Evolutionary conservation across 2,888 invertebrate species (phyloP), one percentile per base, ranked within the genome.

Genomic region (Mylabris sibirica): DNA sequence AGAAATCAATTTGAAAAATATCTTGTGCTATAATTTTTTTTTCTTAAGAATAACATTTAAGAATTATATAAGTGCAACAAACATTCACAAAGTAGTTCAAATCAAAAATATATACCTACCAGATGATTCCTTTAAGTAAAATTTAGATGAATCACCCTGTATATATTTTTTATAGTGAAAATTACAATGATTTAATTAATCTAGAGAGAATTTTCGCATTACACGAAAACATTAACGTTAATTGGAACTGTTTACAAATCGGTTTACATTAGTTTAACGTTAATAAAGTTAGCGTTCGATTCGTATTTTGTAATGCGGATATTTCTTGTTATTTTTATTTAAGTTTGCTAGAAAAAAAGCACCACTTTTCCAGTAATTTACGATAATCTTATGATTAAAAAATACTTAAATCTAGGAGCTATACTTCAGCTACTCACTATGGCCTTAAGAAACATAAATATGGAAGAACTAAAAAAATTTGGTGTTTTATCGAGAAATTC

Each of bases 401-500:
- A 14, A 9, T 12, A 14, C 12, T 14, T 14, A 38, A 3, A 38
- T 1, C 38, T 38, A 38, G 1, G 1, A 3, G 14, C 22, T n/a
- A n/a, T n/a, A n/a, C n/a, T 30, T 30, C 4, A 30, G 26, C 26
- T 30, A 30, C 26, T 30, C 8, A 6, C n/a, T n/a, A n/a, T 8
- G 4, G 8, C 30, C 8, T 30, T 30, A 30, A 30, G 4, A 6
- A 30, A 30, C 30, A 6, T 30, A 30, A 30, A 30, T 59, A 38
- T 65, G 69, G 69, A 69, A 69, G 69, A 69, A 69, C 69, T 22
- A 24, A 30, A 69, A 69, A 60, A 30, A 60, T 63, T 69, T 69
- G 66, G 69, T 69, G 69, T 66, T 30, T 5, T 20, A 0, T 38
- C 2, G 38, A 38, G n/a, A n/a, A n/a, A n/a, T n/a, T n/a, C n/a